Evolutionary conservation across 2,797 vertebrate genomes (phyloP), one percentile per base, ranked within the genome.

Genomic region (Chaenodraco wilsoni): DNA sequence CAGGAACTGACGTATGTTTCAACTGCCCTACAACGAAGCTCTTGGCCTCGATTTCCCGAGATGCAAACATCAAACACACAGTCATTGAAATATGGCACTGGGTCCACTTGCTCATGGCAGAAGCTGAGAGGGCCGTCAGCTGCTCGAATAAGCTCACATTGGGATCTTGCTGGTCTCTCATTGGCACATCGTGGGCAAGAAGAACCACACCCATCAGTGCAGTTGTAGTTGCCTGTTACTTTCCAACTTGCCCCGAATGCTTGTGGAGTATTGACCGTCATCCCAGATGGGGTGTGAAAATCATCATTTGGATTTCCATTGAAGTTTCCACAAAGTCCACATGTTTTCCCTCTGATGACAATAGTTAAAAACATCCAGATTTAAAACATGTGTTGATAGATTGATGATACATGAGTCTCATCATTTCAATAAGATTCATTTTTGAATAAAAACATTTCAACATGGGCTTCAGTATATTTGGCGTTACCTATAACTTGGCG

Each of bases 261-360:
- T 50, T 87, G 48, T 4, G 85, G 67, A 54, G 63, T 49, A 6
- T 0, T 0, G 0, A 85, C 81, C 3, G 69, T 3, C 0, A 46
- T 21, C 0, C 92, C 93, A 0, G 19, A 57, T 2, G 85, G 93
- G 5, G 90, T 81, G 11, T 33, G 71, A 56, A 95, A 95, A 17
- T 97, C 96, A 0, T 97, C 93, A 0, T 9, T 65, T 15, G 12
- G 66, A 40, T 95, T 77, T 0, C 93, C 93, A 0, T 96, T 95
- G 74, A 94, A 96, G 83, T 96, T 92, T 23, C 96, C 96, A 0
- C 95, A 96, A 12, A 97, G 77, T 1, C 96, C 96, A 0, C 95
- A 95, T 1, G 85, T 77, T 1, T 56, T 64, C 16, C 89, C 92
- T 0, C 81, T 91, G 2, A 65, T 56, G 21, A 71, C 0, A 60